These are phyloP conservation scores for Drosophila prostipennis DNA, from an alignment of 2,888 invertebrate species.

Conservation along the genomic window DNA sequence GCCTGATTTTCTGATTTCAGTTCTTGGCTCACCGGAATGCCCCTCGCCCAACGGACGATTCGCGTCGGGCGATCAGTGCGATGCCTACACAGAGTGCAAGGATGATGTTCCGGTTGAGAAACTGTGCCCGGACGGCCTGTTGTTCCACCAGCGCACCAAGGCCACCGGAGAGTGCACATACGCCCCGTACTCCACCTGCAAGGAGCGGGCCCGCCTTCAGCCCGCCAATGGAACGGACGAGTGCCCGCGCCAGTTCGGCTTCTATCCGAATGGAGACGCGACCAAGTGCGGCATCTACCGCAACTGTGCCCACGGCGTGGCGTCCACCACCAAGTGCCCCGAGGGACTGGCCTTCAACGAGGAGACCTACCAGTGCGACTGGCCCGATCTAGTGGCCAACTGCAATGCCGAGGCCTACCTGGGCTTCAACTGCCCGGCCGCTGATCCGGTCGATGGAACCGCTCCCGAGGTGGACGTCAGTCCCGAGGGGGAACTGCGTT, in stretches of 20 bases:
- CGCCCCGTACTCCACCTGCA: constrained; percentile 91
- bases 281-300: constrained; percentile 91
- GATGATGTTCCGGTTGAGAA: constrained; percentile 90
- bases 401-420: constrained; percentile 92
- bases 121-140: constrained; percentile 92
- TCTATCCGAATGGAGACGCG: constrained; percentile 89
- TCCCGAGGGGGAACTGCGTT: constrained; percentile 82
- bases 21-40: constrained; percentile 84
- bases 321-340: constrained; percentile 90
- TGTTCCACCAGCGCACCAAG: constrained; percentile 87
- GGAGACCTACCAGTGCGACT: constrained; percentile 91
- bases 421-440: constrained; percentile 89
- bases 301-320: constrained; percentile 92
- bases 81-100: constrained; percentile 89
- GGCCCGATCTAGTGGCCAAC: constrained; percentile 92
- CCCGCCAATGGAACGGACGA: constrained; percentile 87
- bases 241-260: constrained; percentile 87
- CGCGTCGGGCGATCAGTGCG: constrained; percentile 89
- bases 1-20: constrained; percentile 47
- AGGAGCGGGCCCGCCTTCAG: constrained; percentile 88
- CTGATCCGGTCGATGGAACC: constrained; percentile 60
- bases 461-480: constrained; percentile 81
- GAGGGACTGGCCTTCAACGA: constrained; percentile 92
- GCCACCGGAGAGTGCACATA: constrained; percentile 90
- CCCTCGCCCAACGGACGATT: constrained; percentile 89